These are phyloP conservation scores for Creontiades dilutus DNA, from an alignment of 2,888 invertebrate genomes.

Conservation along the genomic window DNA sequence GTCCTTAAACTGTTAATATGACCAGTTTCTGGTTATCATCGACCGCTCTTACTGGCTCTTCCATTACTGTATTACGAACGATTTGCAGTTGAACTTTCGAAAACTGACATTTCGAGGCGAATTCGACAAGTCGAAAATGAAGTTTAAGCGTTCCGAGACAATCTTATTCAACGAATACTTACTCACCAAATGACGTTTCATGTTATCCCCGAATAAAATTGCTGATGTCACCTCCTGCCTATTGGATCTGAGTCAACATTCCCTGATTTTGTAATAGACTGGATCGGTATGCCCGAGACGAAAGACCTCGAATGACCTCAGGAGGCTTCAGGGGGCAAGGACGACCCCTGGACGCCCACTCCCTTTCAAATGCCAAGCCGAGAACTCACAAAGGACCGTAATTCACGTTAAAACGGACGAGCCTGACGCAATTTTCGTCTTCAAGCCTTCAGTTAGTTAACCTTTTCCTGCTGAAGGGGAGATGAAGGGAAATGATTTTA, in stretches of 20 bases:
- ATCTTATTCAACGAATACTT: not conserved
- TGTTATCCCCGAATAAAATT: not conserved
- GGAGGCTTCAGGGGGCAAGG: conserved; percentile 55
- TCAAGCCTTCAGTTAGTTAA: conserved; percentile 30
- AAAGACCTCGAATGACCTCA: conserved; percentile 43
- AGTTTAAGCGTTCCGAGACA: too few species aligned
- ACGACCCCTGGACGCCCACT: conserved; percentile 53
- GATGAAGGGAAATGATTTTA: conserved; percentile 26
- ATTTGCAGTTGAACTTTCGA: not conserved
- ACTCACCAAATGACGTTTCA: not conserved
- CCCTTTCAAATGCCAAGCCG: conserved; percentile 57
- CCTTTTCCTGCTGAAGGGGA: conserved; percentile 33
- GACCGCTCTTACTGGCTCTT: not conserved
- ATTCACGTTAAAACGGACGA: conserved; percentile 50
- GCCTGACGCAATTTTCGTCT: conserved; percentile 38
- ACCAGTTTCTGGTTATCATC: not conserved
- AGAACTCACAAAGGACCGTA: conserved; percentile 37
- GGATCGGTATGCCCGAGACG: conserved; percentile 19
- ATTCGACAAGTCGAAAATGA: not conserved
- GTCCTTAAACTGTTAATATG: not conserved
- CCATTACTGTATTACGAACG: too few species aligned
- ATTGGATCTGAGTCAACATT: conserved; percentile 46
- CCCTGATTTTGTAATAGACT: not conserved
- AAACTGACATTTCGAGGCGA: not conserved
- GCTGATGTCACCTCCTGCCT: conserved; percentile 19